phyloP scores from a whole-genome alignment of 1,140 invertebrate species.

The Aphelenchoides besseyi region DNA sequence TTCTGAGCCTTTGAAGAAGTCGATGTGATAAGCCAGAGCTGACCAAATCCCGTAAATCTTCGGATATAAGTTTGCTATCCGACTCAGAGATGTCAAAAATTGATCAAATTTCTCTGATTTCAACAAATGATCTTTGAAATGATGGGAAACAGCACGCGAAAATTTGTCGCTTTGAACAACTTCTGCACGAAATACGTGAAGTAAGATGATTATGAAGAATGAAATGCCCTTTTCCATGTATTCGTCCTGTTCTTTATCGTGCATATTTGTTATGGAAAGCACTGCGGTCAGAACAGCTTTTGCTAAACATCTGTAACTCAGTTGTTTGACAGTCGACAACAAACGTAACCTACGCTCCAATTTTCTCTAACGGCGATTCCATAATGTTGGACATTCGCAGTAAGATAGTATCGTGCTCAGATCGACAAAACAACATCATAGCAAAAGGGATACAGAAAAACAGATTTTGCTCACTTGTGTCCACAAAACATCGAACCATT shows the following conservation, averaged over 20 bases:
- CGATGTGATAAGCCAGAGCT: background rate
- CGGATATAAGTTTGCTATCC: background rate
- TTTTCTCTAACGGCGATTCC: slow-evolving; percentile 8
- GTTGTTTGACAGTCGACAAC: background rate
- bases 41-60: slow-evolving; percentile 5
- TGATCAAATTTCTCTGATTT: background rate
- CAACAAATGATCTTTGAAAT: background rate
- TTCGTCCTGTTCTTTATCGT: background rate
- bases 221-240: background rate
- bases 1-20: background rate
- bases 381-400: background rate
- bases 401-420: slow-evolving; percentile 5
- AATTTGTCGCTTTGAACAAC: background rate
- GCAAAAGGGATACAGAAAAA: slow-evolving; percentile 1
- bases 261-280: background rate
- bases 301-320: background rate
- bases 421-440: background rate
- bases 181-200: slow-evolving; percentile 7
- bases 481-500: background rate
- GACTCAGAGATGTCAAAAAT: background rate
- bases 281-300: background rate
- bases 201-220: slow-evolving; percentile 3
- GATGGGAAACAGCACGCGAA: background rate
- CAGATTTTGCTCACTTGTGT: background rate
- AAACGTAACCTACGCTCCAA: background rate